Percentiles rank a stretch among this genome's conserved stretches.
phyloP scores from a whole-genome alignment of 2,888 invertebrate species.

The Agrilus biguttatus region DNA sequence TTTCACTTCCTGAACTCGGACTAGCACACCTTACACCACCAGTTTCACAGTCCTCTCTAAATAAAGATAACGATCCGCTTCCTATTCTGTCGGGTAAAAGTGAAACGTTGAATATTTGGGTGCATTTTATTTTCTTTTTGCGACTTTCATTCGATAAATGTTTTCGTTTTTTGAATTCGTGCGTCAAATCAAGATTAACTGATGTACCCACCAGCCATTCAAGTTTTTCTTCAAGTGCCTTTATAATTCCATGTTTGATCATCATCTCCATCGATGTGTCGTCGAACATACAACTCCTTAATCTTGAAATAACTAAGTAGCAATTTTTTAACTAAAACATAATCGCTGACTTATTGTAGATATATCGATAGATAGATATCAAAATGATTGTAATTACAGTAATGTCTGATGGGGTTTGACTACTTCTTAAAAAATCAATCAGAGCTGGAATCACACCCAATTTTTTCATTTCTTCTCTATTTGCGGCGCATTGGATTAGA shows the following conservation, averaged over 20 bases:
- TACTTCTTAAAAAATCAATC: slow-evolving; percentile 18
- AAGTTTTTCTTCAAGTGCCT: slow-evolving; percentile 21
- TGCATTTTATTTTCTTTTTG: no score
- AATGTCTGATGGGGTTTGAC: slow-evolving; percentile 13
- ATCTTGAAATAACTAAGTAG: slow-evolving; percentile 20
- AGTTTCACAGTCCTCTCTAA: no score
- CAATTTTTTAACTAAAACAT: slow-evolving; percentile 20
- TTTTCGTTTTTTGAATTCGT: slow-evolving; percentile 5
- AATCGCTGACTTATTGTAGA: background rate
- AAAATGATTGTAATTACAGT: slow-evolving; percentile 11
- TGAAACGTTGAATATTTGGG: no score
- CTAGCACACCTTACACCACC: slow-evolving; percentile 2
- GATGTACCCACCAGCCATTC: slow-evolving; percentile 19
- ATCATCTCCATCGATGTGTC: slow-evolving; percentile 8
- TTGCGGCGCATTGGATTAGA: slow-evolving; percentile 21
- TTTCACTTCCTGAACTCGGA: slow-evolving; percentile 15
- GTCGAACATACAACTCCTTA: slow-evolving; percentile 23
- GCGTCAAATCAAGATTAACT: slow-evolving; percentile 9
- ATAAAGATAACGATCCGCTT: no score
- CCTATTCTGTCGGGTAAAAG: no score
- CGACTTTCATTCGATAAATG: background rate
- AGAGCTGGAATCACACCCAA: slow-evolving; percentile 17
- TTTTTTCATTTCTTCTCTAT: slow-evolving; percentile 17
- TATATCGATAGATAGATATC: background rate
- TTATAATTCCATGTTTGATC: slow-evolving; percentile 15